phyloP scores from a whole-genome alignment of 2,113 vertebrate genomes.

The Pimephales promelas region DNA sequence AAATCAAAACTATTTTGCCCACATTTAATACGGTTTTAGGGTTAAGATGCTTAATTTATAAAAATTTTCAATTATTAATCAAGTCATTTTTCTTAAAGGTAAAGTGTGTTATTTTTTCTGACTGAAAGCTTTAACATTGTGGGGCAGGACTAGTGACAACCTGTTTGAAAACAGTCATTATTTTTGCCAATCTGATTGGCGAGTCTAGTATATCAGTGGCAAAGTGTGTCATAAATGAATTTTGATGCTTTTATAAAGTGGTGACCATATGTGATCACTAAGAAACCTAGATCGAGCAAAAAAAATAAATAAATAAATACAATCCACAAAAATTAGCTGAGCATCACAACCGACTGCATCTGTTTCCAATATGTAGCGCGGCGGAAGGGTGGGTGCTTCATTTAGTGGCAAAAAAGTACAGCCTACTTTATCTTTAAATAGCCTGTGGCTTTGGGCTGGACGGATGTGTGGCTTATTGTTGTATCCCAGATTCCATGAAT shows the following conservation, averaged over 20 bases:
- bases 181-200: too few species aligned
- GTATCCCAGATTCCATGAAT: slow-evolving; percentile 62
- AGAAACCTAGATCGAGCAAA: neutral
- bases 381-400: slow-evolving; percentile 64
- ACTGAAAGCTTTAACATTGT: neutral
- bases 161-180: neutral
- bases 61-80: neutral
- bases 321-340: slow-evolving; percentile 56
- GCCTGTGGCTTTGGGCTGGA: slow-evolving; percentile 59
- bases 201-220: neutral
- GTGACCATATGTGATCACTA: neutral
- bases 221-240: neutral
- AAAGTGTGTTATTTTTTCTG: neutral
- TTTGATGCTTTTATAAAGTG: neutral
- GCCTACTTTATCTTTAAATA: slow-evolving; percentile 64
- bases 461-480: slow-evolving; percentile 64
- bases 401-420: slow-evolving; percentile 63
- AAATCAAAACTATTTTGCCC: too few species aligned
- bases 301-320: slow-evolving; percentile 19
- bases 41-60: too few species aligned
- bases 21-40: too few species aligned
- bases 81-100: neutral
- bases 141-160: neutral
- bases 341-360: slow-evolving; percentile 60
- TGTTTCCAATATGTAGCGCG: slow-evolving; percentile 64